Evolutionary conservation across 2,888 invertebrate species (phyloP).

Genomic region (Tachina lurida): DNA sequence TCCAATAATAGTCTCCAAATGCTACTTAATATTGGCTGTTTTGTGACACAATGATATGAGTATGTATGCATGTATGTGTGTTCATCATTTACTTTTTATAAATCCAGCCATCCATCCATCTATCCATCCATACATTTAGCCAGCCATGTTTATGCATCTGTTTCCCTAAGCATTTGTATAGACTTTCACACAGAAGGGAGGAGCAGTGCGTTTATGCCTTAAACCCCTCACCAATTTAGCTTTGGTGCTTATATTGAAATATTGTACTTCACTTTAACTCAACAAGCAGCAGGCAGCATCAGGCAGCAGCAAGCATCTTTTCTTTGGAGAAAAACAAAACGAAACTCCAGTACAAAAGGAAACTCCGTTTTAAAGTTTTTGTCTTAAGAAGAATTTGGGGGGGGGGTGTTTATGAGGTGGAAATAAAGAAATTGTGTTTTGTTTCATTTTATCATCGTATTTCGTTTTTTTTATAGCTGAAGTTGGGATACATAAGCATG

Average conservation of each 20-base stretch:
- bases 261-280: constrained; percentile 45
- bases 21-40: constrained; percentile 38
- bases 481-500: not conserved
- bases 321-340: not conserved
- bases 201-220: constrained; percentile 23
- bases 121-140: constrained; percentile 46
- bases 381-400: not conserved
- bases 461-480: not conserved
- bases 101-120: constrained; percentile 53
- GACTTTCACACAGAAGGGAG: constrained; percentile 7
- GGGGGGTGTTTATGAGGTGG: constrained; percentile 33
- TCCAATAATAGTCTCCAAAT: constrained; percentile 52
- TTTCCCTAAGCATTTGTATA: constrained; percentile 55
- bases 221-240: constrained; percentile 3
- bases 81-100: constrained; percentile 48
- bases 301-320: not conserved
- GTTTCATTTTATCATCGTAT: not conserved
- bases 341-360: not conserved
- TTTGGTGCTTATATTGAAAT: constrained; percentile 55
- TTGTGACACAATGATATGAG: constrained; percentile 52
- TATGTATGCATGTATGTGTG: not conserved
- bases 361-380: constrained; percentile 24
- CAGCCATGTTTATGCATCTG: constrained; percentile 60
- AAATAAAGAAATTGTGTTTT: constrained; percentile 36
- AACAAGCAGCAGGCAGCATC: not conserved